phyloP scores from a whole-genome alignment of 2,888 invertebrate genomes.

The Rhagonycha fulva region DNA sequence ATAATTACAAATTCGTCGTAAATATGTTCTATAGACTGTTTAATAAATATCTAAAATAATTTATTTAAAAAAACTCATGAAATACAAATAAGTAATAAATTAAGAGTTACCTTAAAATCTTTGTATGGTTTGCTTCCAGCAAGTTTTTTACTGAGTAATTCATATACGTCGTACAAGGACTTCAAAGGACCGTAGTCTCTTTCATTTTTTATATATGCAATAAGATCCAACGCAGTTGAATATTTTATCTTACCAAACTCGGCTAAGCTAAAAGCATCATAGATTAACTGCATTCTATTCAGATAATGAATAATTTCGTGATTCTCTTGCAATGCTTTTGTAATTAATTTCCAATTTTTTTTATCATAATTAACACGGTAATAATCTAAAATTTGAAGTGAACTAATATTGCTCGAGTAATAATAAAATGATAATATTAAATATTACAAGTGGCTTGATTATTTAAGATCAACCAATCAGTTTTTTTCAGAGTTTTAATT shows the following conservation, averaged over 20 bases:
- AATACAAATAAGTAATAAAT: too few relatives aligned
- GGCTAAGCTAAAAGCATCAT: constrained; percentile 59
- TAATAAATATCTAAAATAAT: not conserved
- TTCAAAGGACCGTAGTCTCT: constrained; percentile 54
- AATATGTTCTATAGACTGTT: not conserved
- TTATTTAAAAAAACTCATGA: not conserved
- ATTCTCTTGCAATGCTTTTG: constrained; percentile 48
- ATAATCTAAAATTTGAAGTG: constrained; percentile 39
- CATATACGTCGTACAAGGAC: not conserved
- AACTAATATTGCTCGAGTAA: not conserved
- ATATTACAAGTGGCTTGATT: constrained; percentile 15
- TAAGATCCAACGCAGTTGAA: constrained; percentile 59
- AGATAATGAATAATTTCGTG: constrained; percentile 59
- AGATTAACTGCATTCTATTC: constrained; percentile 60
- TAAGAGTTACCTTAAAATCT: not conserved
- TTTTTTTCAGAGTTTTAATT: not conserved
- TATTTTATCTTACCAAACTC: constrained; percentile 62
- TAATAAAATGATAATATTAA: not conserved
- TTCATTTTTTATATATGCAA: constrained; percentile 62
- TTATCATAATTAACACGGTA: constrained; percentile 53
- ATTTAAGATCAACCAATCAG: constrained; percentile 48
- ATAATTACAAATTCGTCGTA: not conserved
- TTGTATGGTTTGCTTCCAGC: not conserved
- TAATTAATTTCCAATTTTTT: constrained; percentile 55
- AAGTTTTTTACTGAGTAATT: not conserved